Conservation (phyloP, 2,797 vertebrate genomes). For the Geotrypetes seraphini region DNA sequence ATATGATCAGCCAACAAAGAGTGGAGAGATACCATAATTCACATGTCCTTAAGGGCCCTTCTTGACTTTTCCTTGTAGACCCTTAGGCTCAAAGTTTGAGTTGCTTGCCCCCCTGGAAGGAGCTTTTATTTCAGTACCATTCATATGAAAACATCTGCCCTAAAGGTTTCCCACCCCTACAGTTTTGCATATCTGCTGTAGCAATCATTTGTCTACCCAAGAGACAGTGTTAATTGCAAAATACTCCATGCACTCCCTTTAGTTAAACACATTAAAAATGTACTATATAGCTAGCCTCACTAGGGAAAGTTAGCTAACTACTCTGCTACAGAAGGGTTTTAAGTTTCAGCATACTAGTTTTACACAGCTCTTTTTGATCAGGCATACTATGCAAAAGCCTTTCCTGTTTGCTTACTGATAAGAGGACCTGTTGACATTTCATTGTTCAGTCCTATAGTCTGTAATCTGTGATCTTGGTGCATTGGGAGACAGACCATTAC, state of each 20-base stretch:
- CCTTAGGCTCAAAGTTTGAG: neutral
- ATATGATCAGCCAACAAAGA: neutral
- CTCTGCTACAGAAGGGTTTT: too few species aligned
- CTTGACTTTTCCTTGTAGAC: slow-evolving; percentile 10
- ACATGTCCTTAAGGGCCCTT: neutral
- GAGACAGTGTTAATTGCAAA: slow-evolving; percentile 17
- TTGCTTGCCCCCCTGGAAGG: slow-evolving; percentile 9
- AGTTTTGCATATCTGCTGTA: slow-evolving; percentile 20
- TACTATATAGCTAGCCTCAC: too few species aligned
- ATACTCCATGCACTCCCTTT: too few species aligned
- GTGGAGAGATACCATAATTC: neutral
- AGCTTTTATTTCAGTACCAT: slow-evolving; percentile 8
- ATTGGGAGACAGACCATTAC: too few species aligned
- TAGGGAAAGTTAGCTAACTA: too few species aligned
- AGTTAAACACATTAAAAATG: slow-evolving; percentile 4
- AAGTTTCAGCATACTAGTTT: too few species aligned
- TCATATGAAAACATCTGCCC: slow-evolving; percentile 27
- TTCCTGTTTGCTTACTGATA: too few species aligned
- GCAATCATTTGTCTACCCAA: slow-evolving; percentile 1
- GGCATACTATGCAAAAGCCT: too few species aligned
- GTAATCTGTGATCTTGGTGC: too few species aligned
- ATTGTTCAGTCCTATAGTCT: too few species aligned
- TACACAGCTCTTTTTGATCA: too few species aligned
- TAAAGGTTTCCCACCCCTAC: slow-evolving; percentile 23
- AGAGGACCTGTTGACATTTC: too few species aligned